Percentiles rank a stretch among this genome's conserved stretches.
phyloP scores from a whole-genome alignment of 2,888 invertebrate genomes.

The Pristionchus exspectatus region DNA sequence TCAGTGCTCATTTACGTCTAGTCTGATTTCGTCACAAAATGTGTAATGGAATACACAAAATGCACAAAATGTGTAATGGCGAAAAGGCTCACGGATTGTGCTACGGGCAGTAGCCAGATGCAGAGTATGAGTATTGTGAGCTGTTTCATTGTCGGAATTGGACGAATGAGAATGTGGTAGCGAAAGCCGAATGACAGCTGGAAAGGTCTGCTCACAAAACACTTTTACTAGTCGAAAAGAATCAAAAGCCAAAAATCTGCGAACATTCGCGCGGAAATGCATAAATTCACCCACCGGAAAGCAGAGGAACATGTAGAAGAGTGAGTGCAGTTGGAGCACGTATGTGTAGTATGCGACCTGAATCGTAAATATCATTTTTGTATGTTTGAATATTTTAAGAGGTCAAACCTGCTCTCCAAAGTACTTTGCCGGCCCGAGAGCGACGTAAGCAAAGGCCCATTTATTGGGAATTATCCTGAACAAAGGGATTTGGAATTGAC shows the following conservation, averaged over 20 bases:
- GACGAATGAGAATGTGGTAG: conserved; percentile 67
- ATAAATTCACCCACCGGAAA: conserved; percentile 67
- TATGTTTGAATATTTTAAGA: no score
- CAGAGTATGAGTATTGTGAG: not conserved
- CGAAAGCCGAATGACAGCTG: conserved; percentile 68
- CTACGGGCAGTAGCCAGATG: conserved; percentile 37
- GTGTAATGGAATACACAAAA: no score
- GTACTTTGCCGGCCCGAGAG: conserved; percentile 64
- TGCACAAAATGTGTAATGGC: no score
- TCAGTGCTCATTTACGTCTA: not conserved
- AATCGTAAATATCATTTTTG: not conserved
- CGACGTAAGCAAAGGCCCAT: conserved; percentile 71
- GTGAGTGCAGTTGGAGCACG: conserved; percentile 65
- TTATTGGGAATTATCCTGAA: conserved; percentile 68
- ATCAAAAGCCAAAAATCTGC: no score
- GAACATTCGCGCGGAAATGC: no score
- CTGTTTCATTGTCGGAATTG: conserved; percentile 57
- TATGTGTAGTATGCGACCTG: conserved; percentile 39
- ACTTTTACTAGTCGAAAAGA: no score
- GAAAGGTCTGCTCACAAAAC: no score
- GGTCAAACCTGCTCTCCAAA: conserved; percentile 58
- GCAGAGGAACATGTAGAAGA: conserved; percentile 69
- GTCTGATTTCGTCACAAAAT: not conserved
- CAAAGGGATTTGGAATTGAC: not conserved
- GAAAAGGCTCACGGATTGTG: conserved; percentile 34